Percentiles rank a stretch among this genome's conserved stretches.
phyloP scores from a whole-genome alignment of 2,888 invertebrate genomes.

The Athalia cordata region DNA sequence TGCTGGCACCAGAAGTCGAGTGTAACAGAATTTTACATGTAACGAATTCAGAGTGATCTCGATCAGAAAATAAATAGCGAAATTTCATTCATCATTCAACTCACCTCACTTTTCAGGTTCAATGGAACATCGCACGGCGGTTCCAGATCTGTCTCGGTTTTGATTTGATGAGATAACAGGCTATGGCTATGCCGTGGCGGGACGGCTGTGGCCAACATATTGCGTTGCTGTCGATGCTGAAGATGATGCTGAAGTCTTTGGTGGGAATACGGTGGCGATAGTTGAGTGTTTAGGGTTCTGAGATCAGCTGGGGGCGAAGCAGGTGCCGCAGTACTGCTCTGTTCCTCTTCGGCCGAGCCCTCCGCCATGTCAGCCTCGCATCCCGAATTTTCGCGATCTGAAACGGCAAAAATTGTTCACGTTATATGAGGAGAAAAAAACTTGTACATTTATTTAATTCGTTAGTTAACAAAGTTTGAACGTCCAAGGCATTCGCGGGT shows the following conservation, averaged over 20 bases:
- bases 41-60: not conserved
- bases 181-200: constrained; percentile 70
- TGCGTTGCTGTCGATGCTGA: constrained; percentile 63
- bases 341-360: constrained; percentile 81
- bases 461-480: not conserved
- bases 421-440: not conserved
- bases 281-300: constrained; percentile 72
- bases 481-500: not conserved
- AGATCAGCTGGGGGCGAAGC: constrained; percentile 75
- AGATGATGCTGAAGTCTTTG: constrained; percentile 65
- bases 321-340: constrained; percentile 77
- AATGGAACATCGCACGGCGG: constrained; percentile 71
- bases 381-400: constrained; percentile 83
- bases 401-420: constrained; percentile 68
- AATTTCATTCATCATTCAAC: constrained; percentile 45
- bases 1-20: no score
- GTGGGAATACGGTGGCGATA: constrained; percentile 64
- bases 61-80: not conserved
- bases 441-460: not conserved
- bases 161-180: constrained; percentile 70
- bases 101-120: constrained; percentile 73
- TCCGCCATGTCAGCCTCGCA: constrained; percentile 91
- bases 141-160: constrained; percentile 69
- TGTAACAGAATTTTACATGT: no score
- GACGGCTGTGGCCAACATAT: constrained; percentile 71